Base-by-base conservation (phyloP, 2,113 vertebrate species). In the Collichthys lucidus region DNA sequence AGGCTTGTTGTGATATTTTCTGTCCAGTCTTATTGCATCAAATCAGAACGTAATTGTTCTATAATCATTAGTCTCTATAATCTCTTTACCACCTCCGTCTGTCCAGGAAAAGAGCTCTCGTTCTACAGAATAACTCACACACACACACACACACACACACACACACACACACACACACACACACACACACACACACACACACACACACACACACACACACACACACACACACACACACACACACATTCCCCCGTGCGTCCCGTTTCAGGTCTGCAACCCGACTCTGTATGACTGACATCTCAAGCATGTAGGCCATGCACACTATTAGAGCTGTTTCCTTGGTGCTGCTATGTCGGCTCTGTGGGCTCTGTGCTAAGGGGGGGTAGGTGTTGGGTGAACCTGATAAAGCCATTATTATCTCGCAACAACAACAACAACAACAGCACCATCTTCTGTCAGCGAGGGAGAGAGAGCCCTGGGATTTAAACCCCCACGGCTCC, bases 401-500 rank as follows among this genome's bases (percentile, higher is more conserved):
- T 55, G 20, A 75, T 35, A 17, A 83, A 53, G 59, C 12, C 11
- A n/a, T 57, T 29, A 70, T 62, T 65, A 26, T 26, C 22, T 60
- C 14, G 55, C 31, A 57, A 70, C 79, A 88, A 87, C 78, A 91
- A 35, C 31, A 6, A 7, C 35, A 35, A 70, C 79, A 88, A 87
- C 82, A 91, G 88, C 83, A 35, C 88, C 89, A 89, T 77, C 83
- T 14, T 31, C 72, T 79, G 90, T 82, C 63, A 19, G 60, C 26
- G 26, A 26, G 26, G 42, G 20, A 66, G 29, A 47, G 50, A 42
- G 50, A 66, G 22, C 29, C 4, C 40, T 52, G n/a, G 3, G 2
- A 20, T 69, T 72, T 56, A 63, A 44, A 66, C 16, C 17, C 17
- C 16, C 14, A 20, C 1, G 4, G 20, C 47, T 60, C 47, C 17